Evolutionary conservation across 2,113 vertebrate genomes (phyloP).

Genomic region (Mesitornis unicolor): DNA sequence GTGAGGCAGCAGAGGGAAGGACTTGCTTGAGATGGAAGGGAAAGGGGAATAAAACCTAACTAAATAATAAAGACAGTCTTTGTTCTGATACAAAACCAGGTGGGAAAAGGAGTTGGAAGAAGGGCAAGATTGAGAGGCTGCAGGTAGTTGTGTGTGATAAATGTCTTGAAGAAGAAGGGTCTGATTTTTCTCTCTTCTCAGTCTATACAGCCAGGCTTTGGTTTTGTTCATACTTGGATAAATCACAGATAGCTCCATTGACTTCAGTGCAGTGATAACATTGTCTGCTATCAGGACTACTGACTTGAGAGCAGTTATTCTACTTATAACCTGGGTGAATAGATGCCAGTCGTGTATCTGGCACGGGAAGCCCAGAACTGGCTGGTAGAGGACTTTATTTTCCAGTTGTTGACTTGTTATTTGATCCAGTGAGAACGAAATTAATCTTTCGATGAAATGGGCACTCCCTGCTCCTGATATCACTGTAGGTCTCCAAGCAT

Average conservation of each 20-base stretch:
- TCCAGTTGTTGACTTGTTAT: not conserved
- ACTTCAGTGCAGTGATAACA: not conserved
- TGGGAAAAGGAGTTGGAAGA: not conserved
- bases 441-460: fast-evolving
- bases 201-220: not conserved
- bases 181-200: not conserved
- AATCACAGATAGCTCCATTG: not conserved
- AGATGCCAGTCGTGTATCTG: not conserved
- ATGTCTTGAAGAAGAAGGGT: not conserved
- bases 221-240: not conserved
- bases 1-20: fast-evolving
- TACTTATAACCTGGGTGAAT: not conserved
- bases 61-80: not conserved
- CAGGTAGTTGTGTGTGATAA: not conserved
- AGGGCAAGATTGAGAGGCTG: not conserved
- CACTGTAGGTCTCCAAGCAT: fast-evolving
- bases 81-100: not conserved
- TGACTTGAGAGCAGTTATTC: not conserved
- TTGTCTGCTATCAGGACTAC: not conserved
- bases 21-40: not conserved
- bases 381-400: not conserved
- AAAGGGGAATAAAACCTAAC: fast-evolving
- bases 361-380: not conserved
- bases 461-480: not conserved
- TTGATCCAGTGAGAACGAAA: not conserved